phyloP scores from a whole-genome alignment of 2,888 invertebrate genomes.

The Tetheella fluctuosa region DNA sequence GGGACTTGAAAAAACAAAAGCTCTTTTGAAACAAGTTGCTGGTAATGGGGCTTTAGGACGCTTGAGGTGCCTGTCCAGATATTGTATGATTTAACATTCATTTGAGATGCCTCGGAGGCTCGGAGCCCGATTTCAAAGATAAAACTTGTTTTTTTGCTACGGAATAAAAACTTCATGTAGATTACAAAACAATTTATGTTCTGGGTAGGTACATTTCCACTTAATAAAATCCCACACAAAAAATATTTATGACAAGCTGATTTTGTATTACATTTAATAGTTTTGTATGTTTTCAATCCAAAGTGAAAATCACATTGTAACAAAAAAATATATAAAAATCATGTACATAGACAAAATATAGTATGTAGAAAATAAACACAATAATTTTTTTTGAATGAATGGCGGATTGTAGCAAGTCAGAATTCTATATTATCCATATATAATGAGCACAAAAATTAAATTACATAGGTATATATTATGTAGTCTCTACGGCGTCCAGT shows the following conservation, averaged over 20 bases:
- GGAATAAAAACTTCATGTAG: constrained; percentile 12
- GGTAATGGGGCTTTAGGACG: constrained; percentile 59
- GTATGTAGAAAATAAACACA: too few relatives aligned
- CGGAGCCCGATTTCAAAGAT: constrained; percentile 35
- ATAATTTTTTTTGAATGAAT: too few relatives aligned
- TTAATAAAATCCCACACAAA: background rate
- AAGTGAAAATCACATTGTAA: too few relatives aligned
- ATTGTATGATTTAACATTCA: constrained; percentile 68
- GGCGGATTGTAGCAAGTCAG: too few relatives aligned
- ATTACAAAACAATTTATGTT: background rate
- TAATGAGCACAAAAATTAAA: too few relatives aligned
- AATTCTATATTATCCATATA: too few relatives aligned
- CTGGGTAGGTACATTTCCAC: background rate
- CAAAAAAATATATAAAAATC: too few relatives aligned
- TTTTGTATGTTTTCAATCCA: too few relatives aligned
- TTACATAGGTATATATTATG: background rate
- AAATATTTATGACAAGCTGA: too few relatives aligned
- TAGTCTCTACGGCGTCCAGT: background rate
- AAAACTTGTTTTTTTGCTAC: constrained; percentile 40
- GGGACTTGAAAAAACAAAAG: constrained; percentile 79
- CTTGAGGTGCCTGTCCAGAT: constrained; percentile 69
- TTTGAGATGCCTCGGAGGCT: constrained; percentile 50
- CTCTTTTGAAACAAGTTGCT: constrained; percentile 77
- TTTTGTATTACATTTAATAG: too few relatives aligned
- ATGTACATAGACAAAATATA: too few relatives aligned